Conservation (phyloP, 2,888 invertebrate genomes). For the Hoplodrina ambigua region DNA sequence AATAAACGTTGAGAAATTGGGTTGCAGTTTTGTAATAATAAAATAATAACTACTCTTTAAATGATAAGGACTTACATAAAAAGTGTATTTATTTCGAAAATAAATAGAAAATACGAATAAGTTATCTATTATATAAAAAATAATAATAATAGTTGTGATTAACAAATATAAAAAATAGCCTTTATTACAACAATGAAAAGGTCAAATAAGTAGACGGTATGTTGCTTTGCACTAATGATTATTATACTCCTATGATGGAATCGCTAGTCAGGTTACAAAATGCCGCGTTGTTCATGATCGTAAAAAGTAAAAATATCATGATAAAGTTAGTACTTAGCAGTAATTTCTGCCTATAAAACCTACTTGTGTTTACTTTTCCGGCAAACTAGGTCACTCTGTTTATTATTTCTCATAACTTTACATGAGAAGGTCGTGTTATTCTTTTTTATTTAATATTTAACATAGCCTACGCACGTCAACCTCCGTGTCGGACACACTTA, state of each 20-base stretch:
- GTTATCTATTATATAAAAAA: too few species aligned
- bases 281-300: constrained; percentile 8
- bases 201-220: too few species aligned
- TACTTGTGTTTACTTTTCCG: constrained; percentile 37
- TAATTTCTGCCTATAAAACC: constrained; percentile 29
- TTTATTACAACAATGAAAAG: too few species aligned
- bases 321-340: constrained; percentile 26
- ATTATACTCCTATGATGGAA: constrained; percentile 6
- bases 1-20: constrained; percentile 20
- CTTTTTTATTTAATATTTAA: constrained; percentile 16
- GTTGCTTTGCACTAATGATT: too few species aligned
- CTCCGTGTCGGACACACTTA: constrained; percentile 42
- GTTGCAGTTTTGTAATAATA: constrained; percentile 25
- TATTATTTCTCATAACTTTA: constrained; percentile 29
- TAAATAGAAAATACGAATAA: too few species aligned
- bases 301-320: constrained; percentile 27
- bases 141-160: too few species aligned
- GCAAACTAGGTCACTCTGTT: constrained; percentile 45
- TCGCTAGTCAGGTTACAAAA: constrained; percentile 2
- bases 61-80: too few species aligned
- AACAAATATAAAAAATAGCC: too few species aligned
- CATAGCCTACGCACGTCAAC: constrained; percentile 45
- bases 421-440: constrained; percentile 39
- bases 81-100: too few species aligned
- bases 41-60: not conserved